A percentile compares a stretch with the other conserved stretches of the same genome.
Evolutionary conservation across 2,888 invertebrate species (phyloP).

Genomic region (Cenopis cana): DNA sequence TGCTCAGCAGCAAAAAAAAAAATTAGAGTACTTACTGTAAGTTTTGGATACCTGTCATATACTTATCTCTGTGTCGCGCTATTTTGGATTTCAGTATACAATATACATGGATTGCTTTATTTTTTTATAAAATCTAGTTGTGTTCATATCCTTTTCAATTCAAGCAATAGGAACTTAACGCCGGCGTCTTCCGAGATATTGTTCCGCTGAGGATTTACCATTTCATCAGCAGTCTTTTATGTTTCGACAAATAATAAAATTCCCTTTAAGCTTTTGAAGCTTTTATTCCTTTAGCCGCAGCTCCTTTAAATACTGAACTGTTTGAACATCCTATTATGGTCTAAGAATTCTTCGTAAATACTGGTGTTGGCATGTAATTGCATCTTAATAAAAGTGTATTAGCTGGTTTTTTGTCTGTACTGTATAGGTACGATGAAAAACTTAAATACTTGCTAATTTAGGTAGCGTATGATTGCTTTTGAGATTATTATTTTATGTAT

Average conservation of each 20-base stretch:
- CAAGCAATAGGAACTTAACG: conserved; percentile 37
- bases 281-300: conserved; percentile 41
- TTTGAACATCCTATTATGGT: conserved; percentile 42
- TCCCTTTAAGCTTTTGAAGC: conserved; percentile 42
- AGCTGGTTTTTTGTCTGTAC: neutral
- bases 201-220: conserved; percentile 40
- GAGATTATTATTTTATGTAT: neutral
- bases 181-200: conserved; percentile 44
- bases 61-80: neutral
- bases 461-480: neutral
- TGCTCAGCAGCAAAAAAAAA: neutral
- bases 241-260: conserved; percentile 39
- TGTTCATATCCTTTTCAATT: conserved; percentile 35
- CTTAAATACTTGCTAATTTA: neutral
- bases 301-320: conserved; percentile 38
- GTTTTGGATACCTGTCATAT: neutral
- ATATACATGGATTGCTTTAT: neutral
- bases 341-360: conserved; percentile 25
- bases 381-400: conserved; percentile 27
- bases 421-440: neutral
- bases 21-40: neutral
- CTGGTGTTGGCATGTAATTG: conserved; percentile 17
- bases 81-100: neutral
- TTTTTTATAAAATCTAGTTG: conserved; percentile 31
- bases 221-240: conserved; percentile 40